Evolutionary conservation across 2,113 vertebrate species (phyloP).

Genomic region (Elephas maximus): DNA sequence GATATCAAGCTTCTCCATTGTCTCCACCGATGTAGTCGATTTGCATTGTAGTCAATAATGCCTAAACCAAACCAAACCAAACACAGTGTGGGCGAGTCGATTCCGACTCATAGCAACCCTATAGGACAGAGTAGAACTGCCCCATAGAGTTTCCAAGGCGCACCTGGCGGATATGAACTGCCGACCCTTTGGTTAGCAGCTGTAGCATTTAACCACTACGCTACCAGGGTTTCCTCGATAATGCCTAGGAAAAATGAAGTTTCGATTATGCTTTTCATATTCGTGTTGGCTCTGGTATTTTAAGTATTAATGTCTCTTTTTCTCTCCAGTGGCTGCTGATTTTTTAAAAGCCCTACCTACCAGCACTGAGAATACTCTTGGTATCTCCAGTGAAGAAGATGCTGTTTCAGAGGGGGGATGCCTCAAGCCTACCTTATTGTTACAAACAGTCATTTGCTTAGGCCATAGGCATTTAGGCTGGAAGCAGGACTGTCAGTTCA

Average conservation of each 20-base stretch:
- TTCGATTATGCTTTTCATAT: constrained; percentile 75
- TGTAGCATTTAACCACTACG: no score
- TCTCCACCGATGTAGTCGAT: no score
- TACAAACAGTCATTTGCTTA: constrained; percentile 44
- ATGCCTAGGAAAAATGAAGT: constrained; percentile 79
- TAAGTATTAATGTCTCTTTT: constrained; percentile 72
- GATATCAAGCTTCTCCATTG: no score
- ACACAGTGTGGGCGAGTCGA: no score
- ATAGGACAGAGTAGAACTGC: no score
- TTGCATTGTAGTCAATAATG: no score
- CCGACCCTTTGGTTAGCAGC: no score
- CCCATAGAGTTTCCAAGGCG: no score
- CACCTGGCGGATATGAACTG: no score
- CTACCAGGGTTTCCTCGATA: not conserved
- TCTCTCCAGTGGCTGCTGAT: constrained; percentile 38
- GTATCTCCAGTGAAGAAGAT: constrained; percentile 41
- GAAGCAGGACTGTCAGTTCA: not conserved
- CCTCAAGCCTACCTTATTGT: constrained; percentile 47
- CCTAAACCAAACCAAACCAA: no score
- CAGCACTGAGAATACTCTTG: constrained; percentile 57
- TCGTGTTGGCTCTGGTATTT: constrained; percentile 56
- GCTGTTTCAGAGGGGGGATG: constrained; percentile 42
- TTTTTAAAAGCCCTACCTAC: constrained; percentile 61
- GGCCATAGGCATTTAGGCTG: not conserved
- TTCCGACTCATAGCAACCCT: no score